Conservation (phyloP, 2,113 vertebrate species). For the Muscicapa adusta region DNA sequence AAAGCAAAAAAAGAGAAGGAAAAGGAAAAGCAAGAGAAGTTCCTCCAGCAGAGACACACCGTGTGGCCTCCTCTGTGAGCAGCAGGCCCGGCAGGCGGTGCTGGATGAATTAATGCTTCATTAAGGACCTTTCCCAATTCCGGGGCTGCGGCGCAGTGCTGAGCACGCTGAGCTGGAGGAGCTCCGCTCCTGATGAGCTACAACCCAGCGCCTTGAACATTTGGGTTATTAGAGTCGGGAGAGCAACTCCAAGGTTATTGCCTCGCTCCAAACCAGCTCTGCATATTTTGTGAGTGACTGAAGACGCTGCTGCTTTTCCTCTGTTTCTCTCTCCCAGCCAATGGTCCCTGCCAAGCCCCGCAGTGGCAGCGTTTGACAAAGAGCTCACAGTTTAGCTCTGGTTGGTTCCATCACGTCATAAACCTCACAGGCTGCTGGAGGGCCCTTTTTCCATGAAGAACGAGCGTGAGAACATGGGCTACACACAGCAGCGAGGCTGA, state of each 20-base stretch:
- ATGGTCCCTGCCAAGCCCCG: fast-evolving
- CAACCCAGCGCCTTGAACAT: not conserved
- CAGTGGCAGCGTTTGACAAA: not conserved
- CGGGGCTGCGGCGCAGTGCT: fast-evolving
- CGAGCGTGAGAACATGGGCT: not conserved
- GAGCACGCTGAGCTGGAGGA: not conserved
- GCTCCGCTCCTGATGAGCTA: not conserved
- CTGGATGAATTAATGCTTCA: not conserved
- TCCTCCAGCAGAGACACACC: fast-evolving
- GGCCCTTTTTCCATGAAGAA: conserved; percentile 8
- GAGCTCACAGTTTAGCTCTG: not conserved
- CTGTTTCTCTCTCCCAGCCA: not conserved
- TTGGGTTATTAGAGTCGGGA: conserved; percentile 32
- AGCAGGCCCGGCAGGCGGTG: not conserved
- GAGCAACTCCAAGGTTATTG: conserved; percentile 15
- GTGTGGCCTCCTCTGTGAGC: not conserved
- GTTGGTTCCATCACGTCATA: not conserved
- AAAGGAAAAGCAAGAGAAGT: not conserved
- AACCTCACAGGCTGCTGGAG: conserved; percentile 36
- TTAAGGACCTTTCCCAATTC: not conserved
- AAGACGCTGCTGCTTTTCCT: not conserved
- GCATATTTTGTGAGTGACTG: not conserved
- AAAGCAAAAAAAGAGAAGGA: not conserved
- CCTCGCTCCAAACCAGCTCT: not conserved
- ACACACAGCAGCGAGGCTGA: not conserved